phyloP scores from a whole-genome alignment of 2,797 vertebrate species.

The Manis pentadactyla region DNA sequence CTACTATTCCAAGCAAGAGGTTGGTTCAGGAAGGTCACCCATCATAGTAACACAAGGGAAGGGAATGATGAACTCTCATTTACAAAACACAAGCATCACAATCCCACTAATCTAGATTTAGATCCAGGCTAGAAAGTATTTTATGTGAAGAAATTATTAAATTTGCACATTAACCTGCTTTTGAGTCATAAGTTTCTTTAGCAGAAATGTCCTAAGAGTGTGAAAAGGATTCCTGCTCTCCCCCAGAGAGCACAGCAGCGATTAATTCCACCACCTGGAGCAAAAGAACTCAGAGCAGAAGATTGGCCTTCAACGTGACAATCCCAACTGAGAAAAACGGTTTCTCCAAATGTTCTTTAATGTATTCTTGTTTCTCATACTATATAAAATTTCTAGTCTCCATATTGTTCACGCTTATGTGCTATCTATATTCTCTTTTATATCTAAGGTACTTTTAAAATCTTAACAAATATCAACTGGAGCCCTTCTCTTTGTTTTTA shows the following conservation, averaged over 20 bases:
- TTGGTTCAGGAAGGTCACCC: not conserved
- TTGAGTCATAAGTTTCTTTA: slow-evolving; percentile 56
- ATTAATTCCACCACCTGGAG: slow-evolving; percentile 62
- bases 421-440: not conserved
- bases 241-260: not conserved
- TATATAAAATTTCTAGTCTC: not conserved
- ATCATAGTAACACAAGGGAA: not conserved
- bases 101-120: not conserved
- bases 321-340: slow-evolving; percentile 12
- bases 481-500: not conserved
- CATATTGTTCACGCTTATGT: not conserved
- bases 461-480: not conserved
- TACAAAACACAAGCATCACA: not conserved
- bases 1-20: not conserved
- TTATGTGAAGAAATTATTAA: slow-evolving; percentile 51
- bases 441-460: not conserved
- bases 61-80: not conserved
- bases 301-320: not conserved
- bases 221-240: slow-evolving; percentile 27
- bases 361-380: not conserved
- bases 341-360: not conserved
- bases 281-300: slow-evolving; percentile 15
- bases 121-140: not conserved
- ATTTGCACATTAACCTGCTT: slow-evolving; percentile 65
- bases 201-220: not conserved